A percentile compares a stretch with the other conserved stretches of the same genome.
Conservation (phyloP, 1,140 invertebrate genomes). For the Physella acuta region DNA sequence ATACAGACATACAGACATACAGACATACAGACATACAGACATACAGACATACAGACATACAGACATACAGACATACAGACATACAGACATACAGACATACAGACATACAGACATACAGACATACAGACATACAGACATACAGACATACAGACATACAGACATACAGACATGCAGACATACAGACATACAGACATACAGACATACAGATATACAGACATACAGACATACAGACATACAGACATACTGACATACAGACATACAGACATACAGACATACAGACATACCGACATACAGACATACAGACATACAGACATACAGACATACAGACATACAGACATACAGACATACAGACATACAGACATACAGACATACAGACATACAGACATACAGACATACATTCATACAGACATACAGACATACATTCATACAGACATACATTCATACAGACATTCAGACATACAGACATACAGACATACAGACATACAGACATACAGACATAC, state of each 20-base stretch:
- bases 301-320: background rate
- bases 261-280: too few relatives aligned
- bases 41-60: background rate
- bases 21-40: background rate
- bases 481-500: too few relatives aligned
- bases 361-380: too few relatives aligned
- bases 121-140: background rate
- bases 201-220: constrained; percentile 4
- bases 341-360: background rate
- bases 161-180: background rate
- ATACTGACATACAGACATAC: too few relatives aligned
- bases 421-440: too few relatives aligned
- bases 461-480: too few relatives aligned
- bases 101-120: background rate
- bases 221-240: too few relatives aligned
- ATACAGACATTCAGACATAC: too few relatives aligned
- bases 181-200: background rate
- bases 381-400: too few relatives aligned
- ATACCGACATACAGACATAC: too few relatives aligned
- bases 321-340: background rate
- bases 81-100: background rate
- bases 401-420: too few relatives aligned
- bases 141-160: background rate
- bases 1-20: background rate
- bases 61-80: background rate